Conservation (phyloP, 2,888 invertebrate genomes). For the Augiades crinisus region DNA sequence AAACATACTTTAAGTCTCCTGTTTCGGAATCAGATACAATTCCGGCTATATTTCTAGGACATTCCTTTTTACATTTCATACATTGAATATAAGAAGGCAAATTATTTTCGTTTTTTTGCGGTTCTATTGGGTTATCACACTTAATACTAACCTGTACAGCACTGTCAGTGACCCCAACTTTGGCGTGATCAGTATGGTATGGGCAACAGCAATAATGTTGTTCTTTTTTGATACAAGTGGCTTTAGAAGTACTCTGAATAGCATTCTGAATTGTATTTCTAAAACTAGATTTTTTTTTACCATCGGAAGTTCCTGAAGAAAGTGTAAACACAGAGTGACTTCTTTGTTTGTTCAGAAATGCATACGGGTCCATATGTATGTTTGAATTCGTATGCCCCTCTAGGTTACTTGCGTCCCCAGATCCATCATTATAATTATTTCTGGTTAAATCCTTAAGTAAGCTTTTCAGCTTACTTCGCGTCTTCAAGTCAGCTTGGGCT, state of each 20-base stretch:
- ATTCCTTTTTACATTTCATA: slow-evolving; percentile 33
- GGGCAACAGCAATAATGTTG: slow-evolving; percentile 56
- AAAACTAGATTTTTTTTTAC: slow-evolving; percentile 44
- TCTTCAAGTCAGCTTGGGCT: slow-evolving; percentile 41
- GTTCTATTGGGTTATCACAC: slow-evolving; percentile 28
- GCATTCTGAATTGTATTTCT: slow-evolving; percentile 50
- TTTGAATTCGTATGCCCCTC: slow-evolving; percentile 55
- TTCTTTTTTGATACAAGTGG: slow-evolving; percentile 43
- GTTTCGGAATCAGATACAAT: slow-evolving; percentile 37
- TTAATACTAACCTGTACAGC: slow-evolving; percentile 60
- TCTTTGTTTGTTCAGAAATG: slow-evolving; percentile 49
- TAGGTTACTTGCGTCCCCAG: slow-evolving; percentile 72
- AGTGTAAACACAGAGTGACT: slow-evolving; percentile 73
- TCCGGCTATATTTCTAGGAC: slow-evolving; percentile 35
- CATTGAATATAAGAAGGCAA: slow-evolving; percentile 20
- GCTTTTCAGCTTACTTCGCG: slow-evolving; percentile 54
- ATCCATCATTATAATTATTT: slow-evolving; percentile 70
- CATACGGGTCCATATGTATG: slow-evolving; percentile 39
- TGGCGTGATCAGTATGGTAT: slow-evolving; percentile 43
- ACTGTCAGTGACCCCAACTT: slow-evolving; percentile 52
- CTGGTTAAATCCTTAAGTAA: slow-evolving; percentile 69
- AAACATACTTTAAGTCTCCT: slow-evolving; percentile 55
- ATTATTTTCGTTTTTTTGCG: slow-evolving; percentile 23
- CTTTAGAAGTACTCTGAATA: slow-evolving; percentile 40
- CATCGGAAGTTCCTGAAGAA: slow-evolving; percentile 60